Base-by-base conservation (phyloP, 2,888 invertebrate species). In the Parapristionchus giblindavisi region DNA sequence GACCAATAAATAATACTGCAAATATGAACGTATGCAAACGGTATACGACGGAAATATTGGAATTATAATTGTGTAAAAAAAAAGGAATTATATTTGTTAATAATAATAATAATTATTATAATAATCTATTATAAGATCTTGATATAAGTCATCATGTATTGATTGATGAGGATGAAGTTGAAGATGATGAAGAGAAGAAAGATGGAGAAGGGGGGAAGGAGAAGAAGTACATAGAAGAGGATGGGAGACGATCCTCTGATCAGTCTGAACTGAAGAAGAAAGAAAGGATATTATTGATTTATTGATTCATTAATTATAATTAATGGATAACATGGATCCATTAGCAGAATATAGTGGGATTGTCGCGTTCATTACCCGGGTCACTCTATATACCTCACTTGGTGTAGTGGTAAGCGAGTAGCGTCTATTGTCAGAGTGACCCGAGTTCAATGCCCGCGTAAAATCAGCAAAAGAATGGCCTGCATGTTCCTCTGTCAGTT, bases 261-360 rank as follows among this genome's bases (percentile, higher is more conserved):
- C n/a, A n/a, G n/a, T n/a, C n/a, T n/a, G n/a, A n/a, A 71, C 56
- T 56, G 70, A 71, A 21, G 70, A 71, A 40, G 70, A 54, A 21
- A 36, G 40, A 32, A 56, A 68, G 68, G 68, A 52, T n/a, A 48
- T 48, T 48, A n/a, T n/a, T n/a, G n/a, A n/a, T n/a, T n/a, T n/a
- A 48, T 48, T 48, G 48, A 48, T 48, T 48, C 48, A 21, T 48
- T 48, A 14, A 48, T 21, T 21, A 21, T 48, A 48, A 14, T 14
- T 14, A 14, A 14, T 48, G 11, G 11, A 48, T 14, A 21, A 21
- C 48, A 48, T 14, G 11, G 11, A 21, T 14, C 48, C 21, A 14
- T 48, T 14, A 48, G 48, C 21, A n/a, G n/a, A n/a, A n/a, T n/a
- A n/a, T n/a, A n/a, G n/a, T n/a, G n/a, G n/a, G n/a, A n/a, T n/a